Evolutionary conservation across 2,797 vertebrate genomes (phyloP).

Genomic region (Saxicola maurus): DNA sequence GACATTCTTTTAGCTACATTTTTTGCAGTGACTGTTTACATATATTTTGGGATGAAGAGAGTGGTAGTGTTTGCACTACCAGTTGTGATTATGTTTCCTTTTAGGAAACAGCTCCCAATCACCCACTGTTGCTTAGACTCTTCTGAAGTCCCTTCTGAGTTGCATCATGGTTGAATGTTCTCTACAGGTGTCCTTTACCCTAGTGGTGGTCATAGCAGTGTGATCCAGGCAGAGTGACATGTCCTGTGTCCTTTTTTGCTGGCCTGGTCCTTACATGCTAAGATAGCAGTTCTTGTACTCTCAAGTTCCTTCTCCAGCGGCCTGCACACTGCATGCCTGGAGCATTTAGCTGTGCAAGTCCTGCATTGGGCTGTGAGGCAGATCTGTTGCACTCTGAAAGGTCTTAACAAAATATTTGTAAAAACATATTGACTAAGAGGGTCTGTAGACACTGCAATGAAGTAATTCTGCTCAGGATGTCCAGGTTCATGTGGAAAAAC

Average conservation of each 20-base stretch:
- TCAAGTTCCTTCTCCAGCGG: not conserved
- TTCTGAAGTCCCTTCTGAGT: not conserved
- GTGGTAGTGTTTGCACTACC: not conserved
- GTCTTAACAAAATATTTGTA: not conserved
- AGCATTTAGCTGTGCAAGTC: not conserved
- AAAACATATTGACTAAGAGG: not conserved
- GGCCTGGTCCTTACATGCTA: not conserved
- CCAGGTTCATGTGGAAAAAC: no score
- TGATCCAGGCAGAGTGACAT: accelerated
- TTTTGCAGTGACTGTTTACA: not conserved
- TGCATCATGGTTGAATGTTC: not conserved
- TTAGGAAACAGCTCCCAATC: not conserved
- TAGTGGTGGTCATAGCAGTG: not conserved
- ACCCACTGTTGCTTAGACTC: not conserved
- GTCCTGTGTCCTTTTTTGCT: not conserved
- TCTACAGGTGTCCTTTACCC: not conserved
- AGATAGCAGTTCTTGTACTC: not conserved
- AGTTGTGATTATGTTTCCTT: not conserved
- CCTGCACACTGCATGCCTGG: not conserved
- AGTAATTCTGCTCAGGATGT: no score
- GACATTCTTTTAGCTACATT: not conserved
- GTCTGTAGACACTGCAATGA: no score
- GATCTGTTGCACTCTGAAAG: not conserved
- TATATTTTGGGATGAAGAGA: not conserved
- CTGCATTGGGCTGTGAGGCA: not conserved